These are phyloP conservation scores for Circaetus gallicus DNA, from an alignment of 2,113 vertebrate genomes.

Conservation along the genomic window DNA sequence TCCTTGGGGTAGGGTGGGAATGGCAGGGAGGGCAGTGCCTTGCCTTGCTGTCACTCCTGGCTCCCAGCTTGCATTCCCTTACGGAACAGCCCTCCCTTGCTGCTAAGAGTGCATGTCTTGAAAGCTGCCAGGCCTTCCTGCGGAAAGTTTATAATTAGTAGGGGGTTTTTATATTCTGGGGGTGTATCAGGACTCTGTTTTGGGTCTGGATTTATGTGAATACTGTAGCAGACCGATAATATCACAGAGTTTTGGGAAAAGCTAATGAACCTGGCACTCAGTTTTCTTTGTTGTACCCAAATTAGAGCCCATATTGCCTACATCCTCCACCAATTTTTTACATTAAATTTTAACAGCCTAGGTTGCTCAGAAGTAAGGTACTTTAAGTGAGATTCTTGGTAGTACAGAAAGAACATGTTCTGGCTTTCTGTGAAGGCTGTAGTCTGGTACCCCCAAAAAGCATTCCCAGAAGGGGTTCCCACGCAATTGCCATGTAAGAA, in stretches of 20 bases:
- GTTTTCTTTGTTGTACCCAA: not conserved
- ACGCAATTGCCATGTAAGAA: not conserved
- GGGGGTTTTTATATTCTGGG: not conserved
- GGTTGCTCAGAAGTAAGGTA: not conserved
- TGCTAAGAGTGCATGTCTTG: accelerated
- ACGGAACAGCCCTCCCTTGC: not conserved
- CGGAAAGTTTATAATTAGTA: not conserved
- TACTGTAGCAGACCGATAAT: not conserved
- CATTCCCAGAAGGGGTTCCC: not conserved
- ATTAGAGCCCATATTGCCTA: not conserved
- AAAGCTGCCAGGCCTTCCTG: not conserved
- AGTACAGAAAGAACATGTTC: not conserved
- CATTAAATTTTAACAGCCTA: not conserved
- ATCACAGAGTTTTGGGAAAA: not conserved
- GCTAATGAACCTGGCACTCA: not conserved
- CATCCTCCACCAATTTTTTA: not conserved
- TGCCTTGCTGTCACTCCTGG: not conserved
- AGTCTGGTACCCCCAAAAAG: not conserved
- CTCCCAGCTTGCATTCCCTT: not conserved
- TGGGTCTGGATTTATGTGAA: not conserved
- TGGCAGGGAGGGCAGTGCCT: not conserved
- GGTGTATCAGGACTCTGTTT: not conserved
- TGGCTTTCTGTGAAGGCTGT: accelerated
- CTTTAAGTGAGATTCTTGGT: not conserved
- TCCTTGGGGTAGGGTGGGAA: not conserved